Percentiles rank a stretch among this genome's conserved stretches.
Conservation (phyloP, 2,113 vertebrate species). For the Sialia sialis region DNA sequence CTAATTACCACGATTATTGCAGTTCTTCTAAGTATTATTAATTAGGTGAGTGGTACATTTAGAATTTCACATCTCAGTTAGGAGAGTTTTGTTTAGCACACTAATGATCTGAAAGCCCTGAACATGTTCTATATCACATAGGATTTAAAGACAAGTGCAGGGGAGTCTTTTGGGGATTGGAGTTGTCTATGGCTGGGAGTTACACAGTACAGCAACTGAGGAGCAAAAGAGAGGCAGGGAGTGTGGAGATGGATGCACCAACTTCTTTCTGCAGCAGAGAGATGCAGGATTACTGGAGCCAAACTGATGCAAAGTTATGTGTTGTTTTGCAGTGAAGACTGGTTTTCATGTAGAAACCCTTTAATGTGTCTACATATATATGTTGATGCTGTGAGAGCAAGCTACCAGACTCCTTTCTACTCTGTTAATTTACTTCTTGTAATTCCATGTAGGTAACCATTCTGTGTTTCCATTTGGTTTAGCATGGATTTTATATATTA, state of each 20-base stretch:
- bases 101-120: neutral
- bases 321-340: neutral
- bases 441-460: neutral
- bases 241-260: neutral
- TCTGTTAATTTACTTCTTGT: neutral
- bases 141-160: neutral
- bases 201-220: neutral
- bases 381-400: neutral
- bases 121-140: accelerated
- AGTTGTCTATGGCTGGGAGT: neutral
- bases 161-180: neutral
- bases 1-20: neutral
- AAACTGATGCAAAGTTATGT: neutral
- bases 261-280: neutral
- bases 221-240: neutral
- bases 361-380: neutral
- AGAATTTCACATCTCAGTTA: neutral
- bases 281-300: neutral
- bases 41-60: neutral
- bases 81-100: neutral
- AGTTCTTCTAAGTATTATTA: neutral
- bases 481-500: neutral
- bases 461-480: neutral
- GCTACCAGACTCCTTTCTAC: accelerated
- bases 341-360: neutral